Evolutionary conservation across 2,113 vertebrate species (phyloP).

Genomic region (Gavia stellata): DNA sequence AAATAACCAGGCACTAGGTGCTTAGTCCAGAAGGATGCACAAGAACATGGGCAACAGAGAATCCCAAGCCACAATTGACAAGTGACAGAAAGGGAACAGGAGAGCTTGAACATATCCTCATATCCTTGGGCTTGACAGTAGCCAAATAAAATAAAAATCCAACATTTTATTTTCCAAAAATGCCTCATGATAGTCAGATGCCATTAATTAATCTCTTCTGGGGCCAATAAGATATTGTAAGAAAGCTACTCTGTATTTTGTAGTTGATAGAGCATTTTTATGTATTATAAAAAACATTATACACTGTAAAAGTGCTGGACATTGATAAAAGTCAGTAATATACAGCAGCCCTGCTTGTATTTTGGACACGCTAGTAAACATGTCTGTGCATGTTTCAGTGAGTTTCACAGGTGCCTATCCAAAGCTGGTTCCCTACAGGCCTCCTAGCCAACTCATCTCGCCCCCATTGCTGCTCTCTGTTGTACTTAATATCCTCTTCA

Average conservation of each 20-base stretch:
- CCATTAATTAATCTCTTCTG: background rate
- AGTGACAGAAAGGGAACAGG: background rate
- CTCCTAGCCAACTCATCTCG: constrained; percentile 70
- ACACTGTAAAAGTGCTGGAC: background rate
- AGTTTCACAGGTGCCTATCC: constrained; percentile 75
- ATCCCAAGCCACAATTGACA: background rate
- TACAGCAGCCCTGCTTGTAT: background rate
- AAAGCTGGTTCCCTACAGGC: constrained; percentile 74
- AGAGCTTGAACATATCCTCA: background rate
- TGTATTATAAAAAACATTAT: background rate
- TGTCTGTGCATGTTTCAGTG: constrained; percentile 60
- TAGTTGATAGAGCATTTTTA: background rate
- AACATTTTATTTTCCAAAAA: background rate
- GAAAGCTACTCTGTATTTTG: background rate
- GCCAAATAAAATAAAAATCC: background rate
- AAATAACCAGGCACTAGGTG: background rate
- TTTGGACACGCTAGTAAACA: background rate
- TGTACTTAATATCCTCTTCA: constrained; percentile 74
- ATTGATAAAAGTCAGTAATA: background rate
- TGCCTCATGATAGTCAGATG: background rate
- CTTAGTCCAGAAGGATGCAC: background rate
- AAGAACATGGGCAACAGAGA: background rate
- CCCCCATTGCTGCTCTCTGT: constrained; percentile 78
- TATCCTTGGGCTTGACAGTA: background rate
- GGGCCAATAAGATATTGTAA: background rate